Percentiles rank a stretch among this genome's conserved stretches.
These are phyloP conservation scores for Esperia sulphurella DNA, from an alignment of 2,888 invertebrate species.

Conservation along the genomic window DNA sequence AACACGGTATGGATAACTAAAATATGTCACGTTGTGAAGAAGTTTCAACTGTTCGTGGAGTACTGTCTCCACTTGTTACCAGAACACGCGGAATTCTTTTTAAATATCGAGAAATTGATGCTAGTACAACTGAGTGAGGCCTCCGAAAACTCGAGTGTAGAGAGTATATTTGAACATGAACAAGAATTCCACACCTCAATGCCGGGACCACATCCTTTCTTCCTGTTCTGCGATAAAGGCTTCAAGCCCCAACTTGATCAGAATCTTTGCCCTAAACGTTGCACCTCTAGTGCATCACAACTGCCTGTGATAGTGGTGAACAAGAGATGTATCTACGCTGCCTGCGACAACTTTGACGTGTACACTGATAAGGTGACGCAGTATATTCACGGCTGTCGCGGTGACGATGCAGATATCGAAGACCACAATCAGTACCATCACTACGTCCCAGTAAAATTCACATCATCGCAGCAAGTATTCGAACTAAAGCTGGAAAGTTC, in stretches of 20 bases:
- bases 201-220: slow-evolving; percentile 52
- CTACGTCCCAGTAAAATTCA: slow-evolving; percentile 45
- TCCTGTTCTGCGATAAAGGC: slow-evolving; percentile 53
- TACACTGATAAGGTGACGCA: slow-evolving; percentile 50
- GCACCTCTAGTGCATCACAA: slow-evolving; percentile 48
- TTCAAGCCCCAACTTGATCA: slow-evolving; percentile 43
- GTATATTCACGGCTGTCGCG: slow-evolving; percentile 40
- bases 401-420: slow-evolving; percentile 38
- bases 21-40: slow-evolving; percentile 57
- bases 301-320: slow-evolving; percentile 63
- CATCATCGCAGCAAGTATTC: slow-evolving; percentile 33
- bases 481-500: slow-evolving; percentile 58
- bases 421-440: slow-evolving; percentile 45
- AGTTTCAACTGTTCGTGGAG: slow-evolving; percentile 56
- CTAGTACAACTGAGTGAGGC: slow-evolving; percentile 53
- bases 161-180: slow-evolving; percentile 48
- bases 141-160: slow-evolving; percentile 39
- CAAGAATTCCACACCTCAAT: slow-evolving; percentile 35
- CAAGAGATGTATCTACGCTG: slow-evolving; percentile 55
- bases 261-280: slow-evolving; percentile 50
- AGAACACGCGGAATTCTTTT: slow-evolving; percentile 64
- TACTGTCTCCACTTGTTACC: slow-evolving; percentile 55
- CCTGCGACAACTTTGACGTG: slow-evolving; percentile 56
- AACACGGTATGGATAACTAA: slow-evolving; percentile 54
- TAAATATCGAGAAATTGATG: slow-evolving; percentile 65